Evolutionary conservation across 2,797 vertebrate genomes (phyloP).

Genomic region (Phoebastria nigripes): DNA sequence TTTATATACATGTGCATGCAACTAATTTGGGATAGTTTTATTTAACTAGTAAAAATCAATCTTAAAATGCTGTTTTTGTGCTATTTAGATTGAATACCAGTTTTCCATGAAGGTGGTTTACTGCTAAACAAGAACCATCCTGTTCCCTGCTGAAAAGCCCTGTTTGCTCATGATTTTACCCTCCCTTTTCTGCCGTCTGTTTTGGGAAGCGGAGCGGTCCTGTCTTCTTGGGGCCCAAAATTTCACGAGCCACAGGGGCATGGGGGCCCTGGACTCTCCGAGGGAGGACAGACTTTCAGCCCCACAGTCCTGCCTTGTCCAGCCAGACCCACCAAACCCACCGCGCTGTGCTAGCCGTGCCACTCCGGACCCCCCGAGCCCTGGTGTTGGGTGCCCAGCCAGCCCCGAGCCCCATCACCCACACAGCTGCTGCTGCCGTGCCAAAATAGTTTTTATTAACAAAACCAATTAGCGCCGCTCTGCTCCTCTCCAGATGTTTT

Average conservation of each 20-base stretch:
- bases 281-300: neutral
- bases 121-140: neutral
- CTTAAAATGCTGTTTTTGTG: neutral
- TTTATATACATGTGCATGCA: neutral
- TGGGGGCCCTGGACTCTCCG: neutral
- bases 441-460: neutral
- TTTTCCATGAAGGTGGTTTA: neutral
- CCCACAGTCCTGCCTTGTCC: neutral
- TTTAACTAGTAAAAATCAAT: neutral
- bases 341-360: fast-evolving
- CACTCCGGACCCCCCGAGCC: neutral
- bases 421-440: neutral
- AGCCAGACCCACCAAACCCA: neutral
- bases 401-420: neutral
- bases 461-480: neutral
- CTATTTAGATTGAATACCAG: neutral
- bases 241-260: fast-evolving
- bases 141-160: neutral
- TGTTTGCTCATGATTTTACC: neutral
- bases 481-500: neutral
- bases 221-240: neutral
- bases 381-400: neutral
- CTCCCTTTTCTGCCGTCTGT: neutral
- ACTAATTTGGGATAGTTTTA: neutral
- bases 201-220: neutral